These are phyloP conservation scores for Leuciscus waleckii DNA, from an alignment of 2,797 vertebrate species.

Conservation along the genomic window DNA sequence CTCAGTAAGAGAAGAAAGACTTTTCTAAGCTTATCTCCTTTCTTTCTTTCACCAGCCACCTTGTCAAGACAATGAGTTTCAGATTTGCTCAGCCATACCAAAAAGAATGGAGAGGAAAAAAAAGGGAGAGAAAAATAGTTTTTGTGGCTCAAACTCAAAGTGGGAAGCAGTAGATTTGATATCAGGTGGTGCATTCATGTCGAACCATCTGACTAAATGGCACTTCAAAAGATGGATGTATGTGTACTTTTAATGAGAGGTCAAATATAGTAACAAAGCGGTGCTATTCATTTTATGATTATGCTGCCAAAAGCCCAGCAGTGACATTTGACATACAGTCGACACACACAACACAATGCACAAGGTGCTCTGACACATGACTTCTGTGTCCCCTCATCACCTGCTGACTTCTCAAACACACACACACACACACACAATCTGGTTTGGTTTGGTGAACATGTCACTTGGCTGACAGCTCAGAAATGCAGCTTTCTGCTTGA, in stretches of 20 bases:
- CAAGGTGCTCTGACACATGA: slow-evolving; percentile 32
- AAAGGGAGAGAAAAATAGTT: background rate
- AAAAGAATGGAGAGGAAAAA: background rate
- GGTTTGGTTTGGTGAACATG: slow-evolving; percentile 44
- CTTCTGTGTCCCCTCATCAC: slow-evolving; percentile 30
- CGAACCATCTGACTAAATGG: background rate
- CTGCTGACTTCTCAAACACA: slow-evolving; percentile 36
- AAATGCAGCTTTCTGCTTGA: slow-evolving; percentile 41
- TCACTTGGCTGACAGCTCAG: slow-evolving; percentile 52
- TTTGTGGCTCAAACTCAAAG: background rate
- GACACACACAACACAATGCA: background rate
- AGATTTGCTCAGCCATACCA: background rate
- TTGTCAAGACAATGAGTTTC: slow-evolving; percentile 25
- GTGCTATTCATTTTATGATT: background rate
- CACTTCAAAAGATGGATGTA: background rate
- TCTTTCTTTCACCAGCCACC: background rate
- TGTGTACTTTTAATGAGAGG: background rate
- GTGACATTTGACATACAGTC: slow-evolving; percentile 23
- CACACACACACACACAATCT: slow-evolving; percentile 8
- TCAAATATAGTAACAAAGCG: background rate
- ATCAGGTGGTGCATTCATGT: background rate
- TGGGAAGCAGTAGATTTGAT: background rate
- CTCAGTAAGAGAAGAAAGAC: background rate
- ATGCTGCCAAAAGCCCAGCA: background rate
- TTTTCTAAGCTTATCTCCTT: slow-evolving; percentile 13